These are phyloP conservation scores for Trachemys scripta DNA, from an alignment of 2,113 vertebrate genomes.

Conservation along the genomic window DNA sequence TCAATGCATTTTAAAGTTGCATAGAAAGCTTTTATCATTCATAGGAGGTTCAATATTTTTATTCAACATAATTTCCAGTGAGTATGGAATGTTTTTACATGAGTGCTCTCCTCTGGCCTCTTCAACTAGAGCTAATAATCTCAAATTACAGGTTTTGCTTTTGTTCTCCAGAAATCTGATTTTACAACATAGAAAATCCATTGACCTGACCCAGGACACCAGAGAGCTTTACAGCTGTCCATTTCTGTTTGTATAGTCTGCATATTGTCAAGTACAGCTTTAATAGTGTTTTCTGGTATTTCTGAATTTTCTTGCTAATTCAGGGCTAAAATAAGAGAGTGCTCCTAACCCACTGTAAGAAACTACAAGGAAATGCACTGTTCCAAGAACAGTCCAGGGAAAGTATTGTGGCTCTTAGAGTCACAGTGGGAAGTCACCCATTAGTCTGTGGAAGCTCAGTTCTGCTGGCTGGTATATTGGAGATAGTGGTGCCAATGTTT, in stretches of 20 bases:
- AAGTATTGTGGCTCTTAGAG: neutral
- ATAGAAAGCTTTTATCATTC: neutral
- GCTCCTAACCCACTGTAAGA: neutral
- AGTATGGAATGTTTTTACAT: neutral
- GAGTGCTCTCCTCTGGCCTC: neutral
- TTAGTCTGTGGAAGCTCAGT: neutral
- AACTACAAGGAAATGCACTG: neutral
- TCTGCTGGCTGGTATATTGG: neutral
- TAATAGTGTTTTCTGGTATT: neutral
- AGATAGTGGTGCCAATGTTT: neutral
- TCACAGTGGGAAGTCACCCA: neutral
- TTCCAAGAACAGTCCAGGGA: neutral
- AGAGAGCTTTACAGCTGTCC: neutral
- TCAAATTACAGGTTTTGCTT: neutral
- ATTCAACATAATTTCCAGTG: neutral
- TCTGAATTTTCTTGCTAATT: neutral
- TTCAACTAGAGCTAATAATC: neutral
- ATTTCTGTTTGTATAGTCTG: neutral
- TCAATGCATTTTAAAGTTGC: neutral
- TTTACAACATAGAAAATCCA: neutral
- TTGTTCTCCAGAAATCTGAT: neutral
- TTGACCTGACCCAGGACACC: neutral
- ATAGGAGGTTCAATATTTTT: neutral
- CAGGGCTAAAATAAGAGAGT: neutral
- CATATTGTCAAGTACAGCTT: neutral